phyloP scores from a whole-genome alignment of 2,113 vertebrate genomes.

The Mesitornis unicolor region DNA sequence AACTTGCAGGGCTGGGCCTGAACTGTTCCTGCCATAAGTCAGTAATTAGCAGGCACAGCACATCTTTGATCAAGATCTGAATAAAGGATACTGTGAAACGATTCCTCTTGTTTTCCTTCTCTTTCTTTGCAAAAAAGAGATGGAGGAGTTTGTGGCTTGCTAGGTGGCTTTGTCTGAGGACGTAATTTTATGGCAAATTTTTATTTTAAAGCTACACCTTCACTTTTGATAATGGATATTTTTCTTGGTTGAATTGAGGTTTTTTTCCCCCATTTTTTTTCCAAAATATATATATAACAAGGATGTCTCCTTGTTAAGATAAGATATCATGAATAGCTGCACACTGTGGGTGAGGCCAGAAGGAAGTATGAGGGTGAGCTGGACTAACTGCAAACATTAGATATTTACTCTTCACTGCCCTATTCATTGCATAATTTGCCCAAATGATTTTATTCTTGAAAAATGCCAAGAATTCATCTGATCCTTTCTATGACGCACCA shows the following conservation, averaged over 20 bases:
- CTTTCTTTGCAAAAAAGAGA: neutral
- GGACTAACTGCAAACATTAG: neutral
- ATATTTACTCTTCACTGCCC: constrained; percentile 15
- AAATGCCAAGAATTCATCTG: constrained; percentile 60
- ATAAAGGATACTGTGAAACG: neutral
- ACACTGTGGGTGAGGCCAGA: neutral
- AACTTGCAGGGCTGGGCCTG: neutral
- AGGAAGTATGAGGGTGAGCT: constrained; percentile 26
- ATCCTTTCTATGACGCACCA: neutral
- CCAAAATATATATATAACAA: neutral
- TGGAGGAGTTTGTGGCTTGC: neutral
- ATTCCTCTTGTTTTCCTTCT: neutral
- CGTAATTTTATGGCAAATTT: neutral
- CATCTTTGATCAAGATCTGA: neutral
- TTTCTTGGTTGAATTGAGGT: neutral
- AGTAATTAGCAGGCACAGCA: neutral
- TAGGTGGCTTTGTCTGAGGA: neutral
- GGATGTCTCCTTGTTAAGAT: neutral
- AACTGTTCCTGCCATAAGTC: neutral
- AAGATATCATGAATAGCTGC: neutral
- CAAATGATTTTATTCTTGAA: constrained; percentile 21
- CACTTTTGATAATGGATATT: neutral
- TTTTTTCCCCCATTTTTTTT: too few species aligned
- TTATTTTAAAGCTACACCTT: neutral
- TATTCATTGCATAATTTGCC: neutral